A percentile compares a stretch with the other conserved stretches of the same genome.
Evolutionary conservation across 2,888 invertebrate genomes (phyloP).

Genomic region (Aradus depressus): DNA sequence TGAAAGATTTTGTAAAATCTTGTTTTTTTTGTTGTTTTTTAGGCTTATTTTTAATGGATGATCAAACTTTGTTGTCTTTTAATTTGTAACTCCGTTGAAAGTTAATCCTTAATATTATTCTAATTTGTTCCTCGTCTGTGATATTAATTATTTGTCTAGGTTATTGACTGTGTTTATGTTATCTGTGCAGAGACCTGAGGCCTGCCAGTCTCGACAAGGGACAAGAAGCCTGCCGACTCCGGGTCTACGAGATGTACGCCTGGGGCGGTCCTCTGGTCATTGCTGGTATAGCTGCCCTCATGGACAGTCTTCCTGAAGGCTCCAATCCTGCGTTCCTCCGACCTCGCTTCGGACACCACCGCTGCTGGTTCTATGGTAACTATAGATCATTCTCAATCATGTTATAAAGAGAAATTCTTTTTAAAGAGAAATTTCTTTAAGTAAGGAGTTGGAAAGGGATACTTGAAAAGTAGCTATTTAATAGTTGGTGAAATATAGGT

Average conservation of each 20-base stretch:
- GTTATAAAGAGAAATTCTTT: no score
- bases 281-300: constrained; percentile 58
- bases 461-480: no score
- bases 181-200: constrained; percentile 62
- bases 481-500: no score
- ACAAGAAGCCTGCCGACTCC: constrained; percentile 67
- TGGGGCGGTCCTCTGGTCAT: constrained; percentile 74
- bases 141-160: constrained; percentile 4
- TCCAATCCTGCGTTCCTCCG: constrained; percentile 49
- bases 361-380: constrained; percentile 76
- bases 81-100: neutral
- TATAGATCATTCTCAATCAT: no score
- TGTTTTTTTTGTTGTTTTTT: no score
- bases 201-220: constrained; percentile 75
- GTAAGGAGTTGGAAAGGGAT: no score
- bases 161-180: no score
- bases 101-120: neutral
- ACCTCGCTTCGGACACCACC: constrained; percentile 64
- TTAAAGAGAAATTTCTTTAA: no score
- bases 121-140: neutral
- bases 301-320: constrained; percentile 55
- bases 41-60: no score
- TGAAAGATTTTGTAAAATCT: no score
- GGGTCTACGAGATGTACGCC: constrained; percentile 71
- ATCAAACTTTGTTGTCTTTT: no score